Evolutionary conservation across 2,888 invertebrate genomes (phyloP).

Genomic region (Augiades crinisus): DNA sequence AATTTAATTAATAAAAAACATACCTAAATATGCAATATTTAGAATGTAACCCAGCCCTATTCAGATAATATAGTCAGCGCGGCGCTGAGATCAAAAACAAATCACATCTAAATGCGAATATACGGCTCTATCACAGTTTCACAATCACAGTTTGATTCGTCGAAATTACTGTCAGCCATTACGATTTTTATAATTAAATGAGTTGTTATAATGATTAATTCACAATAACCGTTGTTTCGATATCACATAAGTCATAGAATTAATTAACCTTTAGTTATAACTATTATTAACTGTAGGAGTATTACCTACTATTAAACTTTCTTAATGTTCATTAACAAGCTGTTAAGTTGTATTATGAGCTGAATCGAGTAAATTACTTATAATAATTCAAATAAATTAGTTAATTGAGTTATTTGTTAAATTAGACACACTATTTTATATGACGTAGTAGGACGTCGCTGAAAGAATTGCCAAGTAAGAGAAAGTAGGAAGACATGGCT

Average conservation of each 20-base stretch:
- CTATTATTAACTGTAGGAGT: not conserved
- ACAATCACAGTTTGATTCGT: not conserved
- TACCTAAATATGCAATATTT: no score
- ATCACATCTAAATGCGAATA: conserved; percentile 52
- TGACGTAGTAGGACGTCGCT: no score
- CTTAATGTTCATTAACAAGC: not conserved
- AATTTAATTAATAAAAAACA: no score
- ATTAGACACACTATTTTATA: no score
- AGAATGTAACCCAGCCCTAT: not conserved
- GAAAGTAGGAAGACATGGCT: not conserved
- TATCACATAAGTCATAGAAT: not conserved
- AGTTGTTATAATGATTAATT: not conserved
- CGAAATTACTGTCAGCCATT: not conserved
- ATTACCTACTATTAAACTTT: not conserved
- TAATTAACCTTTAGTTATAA: not conserved
- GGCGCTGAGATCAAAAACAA: conserved; percentile 39
- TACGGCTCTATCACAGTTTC: conserved; percentile 16
- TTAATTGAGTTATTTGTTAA: no score
- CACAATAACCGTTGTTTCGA: not conserved
- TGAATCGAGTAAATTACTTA: no score
- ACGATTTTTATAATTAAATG: conserved; percentile 1
- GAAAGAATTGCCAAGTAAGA: not conserved
- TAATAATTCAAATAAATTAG: no score
- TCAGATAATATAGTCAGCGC: not conserved
- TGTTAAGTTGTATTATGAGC: no score